Evolutionary conservation across 2,113 vertebrate species (phyloP), one percentile per base, ranked within the genome.

Genomic region (Ancistrus triradiatus): DNA sequence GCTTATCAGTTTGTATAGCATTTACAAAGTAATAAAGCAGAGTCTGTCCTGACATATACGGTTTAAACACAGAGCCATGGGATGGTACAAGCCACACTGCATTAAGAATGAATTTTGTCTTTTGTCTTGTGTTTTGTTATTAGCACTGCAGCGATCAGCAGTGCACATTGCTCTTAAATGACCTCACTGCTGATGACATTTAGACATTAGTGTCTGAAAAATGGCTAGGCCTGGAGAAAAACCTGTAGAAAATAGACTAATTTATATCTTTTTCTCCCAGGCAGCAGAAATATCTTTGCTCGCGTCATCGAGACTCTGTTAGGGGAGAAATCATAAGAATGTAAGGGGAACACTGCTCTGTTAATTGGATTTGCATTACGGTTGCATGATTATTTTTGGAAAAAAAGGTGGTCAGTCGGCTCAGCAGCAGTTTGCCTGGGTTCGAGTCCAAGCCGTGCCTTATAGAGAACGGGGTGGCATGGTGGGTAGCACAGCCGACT

Each of bases 21-120:
- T 55, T 51, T 28, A 51, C 44, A 10, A 38, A 37, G 13, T 14
- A 56, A 40, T 56, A 42, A 7, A 42, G 8, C 7, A 14, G 13
- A 24, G 27, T 15, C 44, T 35, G 31, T 35, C 11, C 14, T 57
- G 35, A 40, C 14, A 22, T 24, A n/a, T 24, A 22, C 21, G 19
- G 43, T 47, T 60, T 47, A 35, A 48, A 15, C 3, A 3, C 21
- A 60, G 10, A 27, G 28, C 17, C 3, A 47, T 9, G 13, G 37
- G 19, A 56, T 22, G 14, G 19, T 24, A 22, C 8, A 56, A 40
- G 2, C 28, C 43, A 25, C 43, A 24, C 14, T 46, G 13, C 13
- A 10, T 60, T 18, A 48, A 48, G n/a, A 25, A 47, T 46, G 43
- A 47, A 48, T n/a, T 13, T 44, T 44, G 17, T 31, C 8, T 28